Conservation (phyloP, 2,888 invertebrate species). For the Nomada flava region DNA sequence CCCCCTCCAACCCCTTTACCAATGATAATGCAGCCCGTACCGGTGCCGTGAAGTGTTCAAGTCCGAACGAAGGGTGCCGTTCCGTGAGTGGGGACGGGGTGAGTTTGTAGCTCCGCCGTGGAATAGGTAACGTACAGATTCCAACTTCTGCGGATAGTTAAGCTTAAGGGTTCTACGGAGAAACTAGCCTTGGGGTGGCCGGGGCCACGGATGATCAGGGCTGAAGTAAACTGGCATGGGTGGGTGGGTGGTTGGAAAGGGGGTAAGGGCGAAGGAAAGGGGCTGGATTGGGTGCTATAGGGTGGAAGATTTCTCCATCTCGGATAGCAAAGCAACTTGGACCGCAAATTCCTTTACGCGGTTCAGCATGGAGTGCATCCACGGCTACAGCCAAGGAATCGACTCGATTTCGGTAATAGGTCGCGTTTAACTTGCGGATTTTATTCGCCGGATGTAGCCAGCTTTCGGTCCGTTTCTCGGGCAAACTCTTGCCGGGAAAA, state of each 20-base stretch:
- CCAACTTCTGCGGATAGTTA: slow-evolving; percentile 80
- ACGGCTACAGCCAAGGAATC: slow-evolving; percentile 60
- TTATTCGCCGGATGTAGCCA: slow-evolving; percentile 39
- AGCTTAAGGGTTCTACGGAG: slow-evolving; percentile 76
- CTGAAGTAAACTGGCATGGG: slow-evolving; percentile 73
- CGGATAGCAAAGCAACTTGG: slow-evolving; percentile 74
- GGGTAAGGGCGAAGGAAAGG: slow-evolving; percentile 53
- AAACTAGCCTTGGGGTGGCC: slow-evolving; percentile 77
- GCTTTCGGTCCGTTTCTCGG: slow-evolving; percentile 11
- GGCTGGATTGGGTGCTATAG: slow-evolving; percentile 59
- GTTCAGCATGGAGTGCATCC: slow-evolving; percentile 67
- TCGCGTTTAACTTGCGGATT: slow-evolving; percentile 67
- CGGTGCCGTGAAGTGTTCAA: slow-evolving; percentile 50
- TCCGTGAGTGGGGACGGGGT: slow-evolving; percentile 59
- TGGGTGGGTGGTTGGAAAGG: slow-evolving; percentile 28
- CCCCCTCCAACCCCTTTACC: slow-evolving; percentile 10
- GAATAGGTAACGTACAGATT: slow-evolving; percentile 74
- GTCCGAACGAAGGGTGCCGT: slow-evolving; percentile 58
- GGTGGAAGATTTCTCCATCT: slow-evolving; percentile 68
- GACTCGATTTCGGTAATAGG: slow-evolving; percentile 73
- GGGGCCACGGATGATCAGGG: slow-evolving; percentile 77
- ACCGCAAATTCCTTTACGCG: slow-evolving; percentile 78
- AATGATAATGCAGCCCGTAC: slow-evolving; percentile 50
- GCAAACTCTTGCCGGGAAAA: background rate
- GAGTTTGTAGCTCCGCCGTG: slow-evolving; percentile 73